These are phyloP conservation scores for Tenualosa thibaudeaui DNA, from an alignment of 2,797 vertebrate genomes.

Conservation along the genomic window DNA sequence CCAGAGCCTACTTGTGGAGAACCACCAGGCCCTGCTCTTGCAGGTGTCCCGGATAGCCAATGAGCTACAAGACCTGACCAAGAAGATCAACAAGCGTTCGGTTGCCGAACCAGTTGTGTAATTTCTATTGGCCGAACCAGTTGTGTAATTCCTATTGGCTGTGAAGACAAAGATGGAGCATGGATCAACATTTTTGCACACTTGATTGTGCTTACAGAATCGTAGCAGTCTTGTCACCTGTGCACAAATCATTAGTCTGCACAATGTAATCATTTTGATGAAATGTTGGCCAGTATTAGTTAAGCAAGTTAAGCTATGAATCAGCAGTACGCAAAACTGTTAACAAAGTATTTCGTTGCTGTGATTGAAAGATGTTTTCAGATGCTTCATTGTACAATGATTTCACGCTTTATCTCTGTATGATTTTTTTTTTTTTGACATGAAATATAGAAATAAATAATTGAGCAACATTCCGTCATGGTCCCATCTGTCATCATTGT, in stretches of 20 bases:
- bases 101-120: background rate
- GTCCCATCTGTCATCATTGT: background rate
- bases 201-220: conserved; percentile 1
- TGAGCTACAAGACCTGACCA: conserved; percentile 47
- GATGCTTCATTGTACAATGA: background rate
- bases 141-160: background rate
- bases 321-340: background rate
- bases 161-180: background rate
- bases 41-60: conserved; percentile 68
- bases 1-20: conserved; percentile 72
- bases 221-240: background rate
- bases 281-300: background rate
- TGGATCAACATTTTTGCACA: background rate
- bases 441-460: conserved; percentile 5
- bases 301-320: background rate
- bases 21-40: conserved; percentile 74
- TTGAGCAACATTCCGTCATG: background rate
- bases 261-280: background rate
- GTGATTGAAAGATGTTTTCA: background rate
- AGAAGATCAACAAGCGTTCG: conserved; percentile 31
- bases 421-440: background rate
- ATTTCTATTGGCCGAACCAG: background rate
- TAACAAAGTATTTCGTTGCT: background rate
- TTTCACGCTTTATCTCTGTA: background rate
- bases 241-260: background rate